Evolutionary conservation across 2,888 invertebrate genomes (phyloP).

Genomic region (Cyaniris semiargus): DNA sequence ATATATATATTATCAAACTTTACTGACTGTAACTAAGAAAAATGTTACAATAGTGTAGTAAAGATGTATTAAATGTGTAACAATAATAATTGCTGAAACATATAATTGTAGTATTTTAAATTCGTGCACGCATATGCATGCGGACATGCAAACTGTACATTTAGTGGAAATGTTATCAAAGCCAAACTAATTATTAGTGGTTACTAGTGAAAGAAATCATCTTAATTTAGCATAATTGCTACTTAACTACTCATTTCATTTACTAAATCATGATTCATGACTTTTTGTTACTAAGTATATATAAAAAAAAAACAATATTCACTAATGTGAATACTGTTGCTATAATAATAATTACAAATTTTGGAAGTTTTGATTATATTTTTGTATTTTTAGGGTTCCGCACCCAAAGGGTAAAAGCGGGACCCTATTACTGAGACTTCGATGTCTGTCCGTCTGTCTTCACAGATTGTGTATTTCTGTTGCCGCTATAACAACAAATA

Average conservation of each 20-base stretch:
- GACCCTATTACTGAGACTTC: no score
- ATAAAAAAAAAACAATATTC: no score
- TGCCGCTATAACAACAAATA: no score
- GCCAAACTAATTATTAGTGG: slow-evolving; percentile 14
- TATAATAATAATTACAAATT: no score
- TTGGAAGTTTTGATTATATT: no score
- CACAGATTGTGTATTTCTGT: no score
- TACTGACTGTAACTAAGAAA: background rate
- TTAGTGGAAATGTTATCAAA: background rate
- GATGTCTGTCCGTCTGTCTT: no score
- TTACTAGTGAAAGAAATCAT: slow-evolving; percentile 1
- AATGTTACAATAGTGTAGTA: background rate
- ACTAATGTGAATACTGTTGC: no score
- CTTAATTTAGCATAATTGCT: background rate
- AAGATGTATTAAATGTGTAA: slow-evolving; percentile 17
- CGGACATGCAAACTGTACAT: slow-evolving; percentile 23
- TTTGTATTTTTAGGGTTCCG: no score
- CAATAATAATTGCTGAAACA: slow-evolving; percentile 3
- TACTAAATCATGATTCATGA: background rate
- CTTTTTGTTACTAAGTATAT: background rate
- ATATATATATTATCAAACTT: no score
- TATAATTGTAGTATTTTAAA: slow-evolving; percentile 1
- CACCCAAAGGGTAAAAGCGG: no score
- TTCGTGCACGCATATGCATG: slow-evolving; percentile 30
- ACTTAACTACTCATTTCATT: background rate